phyloP scores from a whole-genome alignment of 2,113 vertebrate species.

The Puma concolor region DNA sequence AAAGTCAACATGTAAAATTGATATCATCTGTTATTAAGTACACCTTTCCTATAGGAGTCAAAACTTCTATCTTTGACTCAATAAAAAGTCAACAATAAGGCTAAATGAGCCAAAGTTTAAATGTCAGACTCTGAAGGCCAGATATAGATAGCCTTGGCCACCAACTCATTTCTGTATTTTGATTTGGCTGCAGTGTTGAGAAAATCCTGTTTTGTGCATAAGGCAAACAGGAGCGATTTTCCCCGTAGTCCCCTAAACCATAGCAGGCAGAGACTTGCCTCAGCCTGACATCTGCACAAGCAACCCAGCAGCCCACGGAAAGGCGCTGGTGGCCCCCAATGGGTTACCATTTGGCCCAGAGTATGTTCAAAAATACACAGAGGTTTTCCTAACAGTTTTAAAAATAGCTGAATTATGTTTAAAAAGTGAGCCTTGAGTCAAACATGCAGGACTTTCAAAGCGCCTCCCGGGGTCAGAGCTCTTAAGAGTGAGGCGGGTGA shows the following conservation, averaged over 20 bases:
- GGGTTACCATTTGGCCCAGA: background rate
- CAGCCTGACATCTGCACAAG: background rate
- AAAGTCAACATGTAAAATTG: background rate
- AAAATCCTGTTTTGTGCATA: background rate
- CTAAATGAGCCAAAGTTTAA: background rate
- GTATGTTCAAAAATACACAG: background rate
- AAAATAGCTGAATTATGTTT: background rate
- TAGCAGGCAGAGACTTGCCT: background rate
- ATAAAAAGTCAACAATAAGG: background rate
- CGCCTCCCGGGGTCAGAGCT: background rate
- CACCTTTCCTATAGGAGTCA: background rate
- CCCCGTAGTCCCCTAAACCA: background rate
- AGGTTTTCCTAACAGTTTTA: background rate
- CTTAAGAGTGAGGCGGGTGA: background rate
- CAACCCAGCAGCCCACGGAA: background rate
- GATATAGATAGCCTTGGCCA: background rate
- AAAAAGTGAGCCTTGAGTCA: background rate
- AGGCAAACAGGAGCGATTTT: background rate
- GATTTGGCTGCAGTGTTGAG: background rate
- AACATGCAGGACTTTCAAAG: background rate
- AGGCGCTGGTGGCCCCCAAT: rapidly evolving
- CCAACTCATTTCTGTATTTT: background rate
- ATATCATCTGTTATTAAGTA: background rate
- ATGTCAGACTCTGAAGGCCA: background rate
- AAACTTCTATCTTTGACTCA: background rate